Evolutionary conservation across 2,113 vertebrate genomes (phyloP).

Genomic region (Thryonomys swinderianus): DNA sequence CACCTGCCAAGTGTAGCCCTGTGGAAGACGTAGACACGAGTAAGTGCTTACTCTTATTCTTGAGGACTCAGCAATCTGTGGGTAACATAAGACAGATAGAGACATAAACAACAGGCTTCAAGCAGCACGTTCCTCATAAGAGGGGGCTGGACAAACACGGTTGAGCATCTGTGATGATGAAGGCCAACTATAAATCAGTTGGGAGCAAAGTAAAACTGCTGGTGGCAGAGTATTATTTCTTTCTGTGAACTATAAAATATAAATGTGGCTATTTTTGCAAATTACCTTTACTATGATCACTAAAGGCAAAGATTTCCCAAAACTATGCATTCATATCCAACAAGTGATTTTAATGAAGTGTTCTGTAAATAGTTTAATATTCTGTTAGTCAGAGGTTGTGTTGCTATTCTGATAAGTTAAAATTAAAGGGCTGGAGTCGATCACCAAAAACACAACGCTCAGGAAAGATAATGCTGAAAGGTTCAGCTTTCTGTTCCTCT

Average conservation of each 20-base stretch:
- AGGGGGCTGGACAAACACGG: conserved; percentile 11
- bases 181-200: conserved; percentile 64
- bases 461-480: background rate
- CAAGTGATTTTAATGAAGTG: conserved; percentile 14
- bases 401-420: conserved; percentile 25
- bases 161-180: conserved; percentile 51
- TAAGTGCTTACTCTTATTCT: conserved; percentile 26
- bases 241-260: conserved; percentile 50
- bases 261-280: conserved; percentile 9
- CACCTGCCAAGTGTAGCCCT: conserved; percentile 19
- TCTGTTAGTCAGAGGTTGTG: background rate
- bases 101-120: conserved; percentile 19
- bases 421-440: background rate
- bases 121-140: conserved; percentile 35
- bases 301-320: conserved; percentile 51
- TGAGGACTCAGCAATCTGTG: conserved; percentile 54
- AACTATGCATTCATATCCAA: background rate
- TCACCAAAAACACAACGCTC: background rate
- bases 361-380: background rate
- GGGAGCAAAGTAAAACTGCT: conserved; percentile 49
- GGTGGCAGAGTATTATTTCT: background rate
- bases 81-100: conserved; percentile 56
- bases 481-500: background rate
- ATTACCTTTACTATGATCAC: conserved; percentile 32
- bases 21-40: conserved; percentile 29